These are phyloP conservation scores for Suncus etruscus DNA, from an alignment of 2,113 vertebrate species.

Conservation along the genomic window DNA sequence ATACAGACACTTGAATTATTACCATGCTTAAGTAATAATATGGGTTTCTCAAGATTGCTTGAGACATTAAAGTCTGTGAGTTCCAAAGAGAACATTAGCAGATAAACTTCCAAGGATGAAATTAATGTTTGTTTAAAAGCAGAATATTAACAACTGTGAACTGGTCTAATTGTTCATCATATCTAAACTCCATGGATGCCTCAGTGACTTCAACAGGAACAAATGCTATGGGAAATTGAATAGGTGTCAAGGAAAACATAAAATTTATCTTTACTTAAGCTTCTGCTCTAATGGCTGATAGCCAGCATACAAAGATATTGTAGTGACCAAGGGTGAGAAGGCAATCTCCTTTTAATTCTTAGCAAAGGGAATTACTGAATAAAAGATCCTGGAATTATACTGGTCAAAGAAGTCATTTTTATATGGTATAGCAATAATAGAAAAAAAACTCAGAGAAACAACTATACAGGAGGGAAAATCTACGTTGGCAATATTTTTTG, in stretches of 20 bases:
- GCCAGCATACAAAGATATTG: slow-evolving; percentile 27
- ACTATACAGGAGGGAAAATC: neutral
- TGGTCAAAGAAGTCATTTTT: slow-evolving; percentile 20
- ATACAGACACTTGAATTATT: slow-evolving; percentile 38
- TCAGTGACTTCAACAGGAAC: slow-evolving; percentile 4
- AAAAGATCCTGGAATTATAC: slow-evolving; percentile 36
- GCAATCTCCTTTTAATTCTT: slow-evolving; percentile 44
- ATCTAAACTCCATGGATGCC: neutral
- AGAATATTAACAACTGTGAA: slow-evolving; percentile 37
- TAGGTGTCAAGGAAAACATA: slow-evolving; percentile 32
- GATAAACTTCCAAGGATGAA: slow-evolving; percentile 43
- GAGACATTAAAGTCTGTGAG: slow-evolving; percentile 9
- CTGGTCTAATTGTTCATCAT: neutral
- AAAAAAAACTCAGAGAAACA: neutral
- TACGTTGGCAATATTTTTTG: neutral
- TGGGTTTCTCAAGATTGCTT: slow-evolving; percentile 5
- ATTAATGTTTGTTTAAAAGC: slow-evolving; percentile 32
- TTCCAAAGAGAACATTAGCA: slow-evolving; percentile 32
- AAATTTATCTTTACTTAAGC: slow-evolving; percentile 38
- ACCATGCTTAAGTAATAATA: neutral
- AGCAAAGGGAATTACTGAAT: slow-evolving; percentile 18
- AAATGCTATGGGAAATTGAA: neutral
- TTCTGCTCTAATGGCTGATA: slow-evolving; percentile 6
- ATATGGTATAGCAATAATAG: neutral
- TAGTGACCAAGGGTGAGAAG: neutral